Base-by-base conservation (phyloP, 2,888 invertebrate genomes). In the Blastobasis adustella region DNA sequence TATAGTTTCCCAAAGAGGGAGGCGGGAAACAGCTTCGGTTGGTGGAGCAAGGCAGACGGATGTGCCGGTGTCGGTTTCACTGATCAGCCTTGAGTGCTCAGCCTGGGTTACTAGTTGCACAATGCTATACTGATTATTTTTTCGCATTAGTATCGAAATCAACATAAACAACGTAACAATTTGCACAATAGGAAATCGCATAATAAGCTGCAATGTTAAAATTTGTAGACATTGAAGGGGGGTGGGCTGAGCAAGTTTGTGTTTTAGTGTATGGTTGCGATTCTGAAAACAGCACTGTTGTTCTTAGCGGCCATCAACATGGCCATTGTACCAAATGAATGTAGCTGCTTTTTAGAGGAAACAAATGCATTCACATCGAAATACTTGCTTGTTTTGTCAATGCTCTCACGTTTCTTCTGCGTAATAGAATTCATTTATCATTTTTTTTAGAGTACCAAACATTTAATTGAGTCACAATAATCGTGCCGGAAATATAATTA, bases 221-320 rank as follows among this genome's bases (percentile, higher is more conserved):
- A 23, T 23, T 23, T 23, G 23, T 23, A 23, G 23, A 23, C 23
- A 23, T 23, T 23, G 23, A 23, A 23, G 23, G 23, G 23, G 23
- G 9, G 41, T 7, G 7, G 41, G 41, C 41, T 8, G 41, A 8
- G 23, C 5, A 10, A 6, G 5, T 7, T 36, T 45, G 10, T 45
- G 36, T 36, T 72, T 72, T 62, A 69, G 69, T 67, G 62, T 67
- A 63, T 54, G 59, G 60, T 60, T 54, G 61, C 62, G 59, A 54
- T 82, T 83, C 82, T 79, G 80, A 78, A 82, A 83, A 82, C 79
- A 76, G 55, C 56, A 66, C 69, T 82, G 82, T 85, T 83, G 70
- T 79, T 65, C 59, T 71, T 64, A 66, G 63, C 63, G 64, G 73
- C 62, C 75, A 75, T 76, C 81, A 81, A 81, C 81, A 82, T 68